phyloP scores from a whole-genome alignment of 2,113 vertebrate genomes.

The Junco hyemalis region DNA sequence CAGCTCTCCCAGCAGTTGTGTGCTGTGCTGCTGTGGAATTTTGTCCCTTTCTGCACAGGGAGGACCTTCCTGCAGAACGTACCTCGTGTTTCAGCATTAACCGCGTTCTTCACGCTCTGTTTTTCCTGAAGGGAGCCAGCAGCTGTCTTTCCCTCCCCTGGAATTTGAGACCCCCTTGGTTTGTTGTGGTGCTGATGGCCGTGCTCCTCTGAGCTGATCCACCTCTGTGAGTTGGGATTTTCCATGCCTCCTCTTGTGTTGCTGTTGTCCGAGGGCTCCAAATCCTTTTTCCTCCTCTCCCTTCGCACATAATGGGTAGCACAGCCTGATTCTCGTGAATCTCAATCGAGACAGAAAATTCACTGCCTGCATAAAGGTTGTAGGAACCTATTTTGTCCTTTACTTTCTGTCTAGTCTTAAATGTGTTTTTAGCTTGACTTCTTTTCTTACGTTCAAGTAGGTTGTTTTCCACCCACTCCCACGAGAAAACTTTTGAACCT shows the following conservation, averaged over 20 bases:
- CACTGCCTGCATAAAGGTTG: not conserved
- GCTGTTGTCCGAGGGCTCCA: not conserved
- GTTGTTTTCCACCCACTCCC: not conserved
- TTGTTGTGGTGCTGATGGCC: not conserved
- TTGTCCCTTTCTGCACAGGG: not conserved
- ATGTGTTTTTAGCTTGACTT: not conserved
- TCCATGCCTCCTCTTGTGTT: fast-evolving
- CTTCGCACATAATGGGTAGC: not conserved
- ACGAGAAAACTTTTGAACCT: not conserved
- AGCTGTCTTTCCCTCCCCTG: not conserved
- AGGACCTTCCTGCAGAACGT: not conserved
- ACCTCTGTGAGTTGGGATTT: not conserved
- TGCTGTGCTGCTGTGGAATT: not conserved
- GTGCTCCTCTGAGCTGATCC: not conserved
- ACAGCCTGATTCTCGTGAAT: not conserved
- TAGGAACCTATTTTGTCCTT: not conserved
- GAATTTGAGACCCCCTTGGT: not conserved
- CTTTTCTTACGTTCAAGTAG: not conserved
- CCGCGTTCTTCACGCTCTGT: not conserved
- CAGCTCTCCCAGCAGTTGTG: not conserved
- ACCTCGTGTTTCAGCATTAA: not conserved
- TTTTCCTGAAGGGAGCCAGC: not conserved
- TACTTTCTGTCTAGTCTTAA: not conserved
- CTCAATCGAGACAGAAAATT: not conserved
- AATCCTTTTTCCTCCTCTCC: not conserved